Evolutionary conservation across 2,888 invertebrate genomes (phyloP).

Genomic region (Norana najaformis): DNA sequence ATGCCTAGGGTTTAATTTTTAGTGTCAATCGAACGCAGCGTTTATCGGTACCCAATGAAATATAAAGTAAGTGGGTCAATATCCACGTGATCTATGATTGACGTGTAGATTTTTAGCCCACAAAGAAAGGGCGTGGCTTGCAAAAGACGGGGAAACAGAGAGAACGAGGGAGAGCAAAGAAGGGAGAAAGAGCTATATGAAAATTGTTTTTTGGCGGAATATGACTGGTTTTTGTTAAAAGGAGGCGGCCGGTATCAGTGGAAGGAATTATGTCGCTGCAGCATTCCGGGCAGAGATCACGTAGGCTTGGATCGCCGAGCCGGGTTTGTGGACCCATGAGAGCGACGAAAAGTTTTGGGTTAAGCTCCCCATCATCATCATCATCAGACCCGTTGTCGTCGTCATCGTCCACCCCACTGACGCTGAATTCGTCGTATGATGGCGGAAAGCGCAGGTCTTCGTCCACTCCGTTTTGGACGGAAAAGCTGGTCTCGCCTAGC

Average conservation of each 20-base stretch:
- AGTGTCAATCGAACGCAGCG: background rate
- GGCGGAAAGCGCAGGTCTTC: background rate
- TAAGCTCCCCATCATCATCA: background rate
- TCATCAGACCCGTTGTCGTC: background rate
- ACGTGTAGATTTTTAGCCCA: background rate
- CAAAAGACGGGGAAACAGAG: background rate
- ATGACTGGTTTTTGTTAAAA: background rate
- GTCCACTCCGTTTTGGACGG: background rate
- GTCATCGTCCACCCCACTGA: background rate
- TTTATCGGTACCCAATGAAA: background rate
- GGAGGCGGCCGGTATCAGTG: background rate
- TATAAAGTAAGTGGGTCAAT: background rate
- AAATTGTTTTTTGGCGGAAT: background rate
- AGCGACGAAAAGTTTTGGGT: slow-evolving; percentile 10
- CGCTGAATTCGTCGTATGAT: background rate
- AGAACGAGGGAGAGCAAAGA: background rate
- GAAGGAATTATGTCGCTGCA: slow-evolving; percentile 7
- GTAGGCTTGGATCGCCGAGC: background rate
- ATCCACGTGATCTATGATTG: background rate
- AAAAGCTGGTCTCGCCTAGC: slow-evolving; percentile 14
- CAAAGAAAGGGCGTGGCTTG: slow-evolving; percentile 13
- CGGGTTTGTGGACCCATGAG: background rate
- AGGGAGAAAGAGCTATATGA: background rate
- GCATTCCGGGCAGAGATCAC: slow-evolving; percentile 22
- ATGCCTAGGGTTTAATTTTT: background rate